These are phyloP conservation scores for Spondyliosoma cantharus DNA, from an alignment of 2,797 vertebrate genomes.

Conservation along the genomic window DNA sequence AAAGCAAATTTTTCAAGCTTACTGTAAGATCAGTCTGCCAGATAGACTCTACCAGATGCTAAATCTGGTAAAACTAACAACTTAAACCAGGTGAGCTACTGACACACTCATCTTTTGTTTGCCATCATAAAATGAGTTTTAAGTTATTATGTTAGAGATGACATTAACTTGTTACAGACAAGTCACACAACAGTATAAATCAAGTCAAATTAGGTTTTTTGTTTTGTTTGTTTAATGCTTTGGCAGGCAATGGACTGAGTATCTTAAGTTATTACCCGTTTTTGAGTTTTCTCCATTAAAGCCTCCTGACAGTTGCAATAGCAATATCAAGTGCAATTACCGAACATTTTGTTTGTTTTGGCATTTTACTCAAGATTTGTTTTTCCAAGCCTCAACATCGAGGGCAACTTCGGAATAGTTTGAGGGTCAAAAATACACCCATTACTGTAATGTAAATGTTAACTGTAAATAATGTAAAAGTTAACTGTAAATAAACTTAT, in stretches of 20 bases:
- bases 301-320: background rate
- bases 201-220: background rate
- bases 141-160: background rate
- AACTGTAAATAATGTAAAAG: background rate
- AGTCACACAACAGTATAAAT: background rate
- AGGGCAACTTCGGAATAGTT: background rate
- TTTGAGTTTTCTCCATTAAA: background rate
- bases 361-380: background rate
- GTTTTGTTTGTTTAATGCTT: background rate
- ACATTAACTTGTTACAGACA: background rate
- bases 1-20: background rate
- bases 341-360: background rate
- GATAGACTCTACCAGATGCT: background rate
- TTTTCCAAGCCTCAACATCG: background rate
- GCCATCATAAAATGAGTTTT: background rate
- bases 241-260: background rate
- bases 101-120: constrained; percentile 9
- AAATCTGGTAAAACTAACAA: background rate
- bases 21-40: background rate
- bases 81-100: background rate
- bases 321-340: background rate
- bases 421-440: background rate
- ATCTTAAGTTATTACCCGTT: background rate
- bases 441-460: background rate
- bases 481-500: background rate